Percentiles rank a stretch among this genome's conserved stretches.
These are phyloP conservation scores for Heliconius himera DNA, from an alignment of 1,140 invertebrate species.

Conservation along the genomic window DNA sequence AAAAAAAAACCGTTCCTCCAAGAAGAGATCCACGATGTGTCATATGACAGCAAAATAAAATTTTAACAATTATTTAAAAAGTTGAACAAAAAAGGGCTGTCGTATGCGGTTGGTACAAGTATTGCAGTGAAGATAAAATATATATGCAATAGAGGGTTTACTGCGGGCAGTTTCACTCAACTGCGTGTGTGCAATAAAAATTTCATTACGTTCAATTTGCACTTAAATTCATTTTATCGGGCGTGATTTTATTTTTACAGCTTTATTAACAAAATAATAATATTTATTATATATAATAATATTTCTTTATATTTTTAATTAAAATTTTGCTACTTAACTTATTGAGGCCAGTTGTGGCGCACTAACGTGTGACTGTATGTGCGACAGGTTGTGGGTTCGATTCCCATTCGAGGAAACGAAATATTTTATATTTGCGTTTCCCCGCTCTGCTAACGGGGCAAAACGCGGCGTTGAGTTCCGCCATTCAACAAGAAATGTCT, in stretches of 20 bases:
- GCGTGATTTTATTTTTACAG: constrained; percentile 35
- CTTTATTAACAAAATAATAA: constrained; percentile 25
- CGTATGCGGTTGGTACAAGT: constrained; percentile 1
- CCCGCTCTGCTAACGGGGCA: too few species aligned
- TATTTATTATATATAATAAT: neutral
- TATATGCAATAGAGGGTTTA: constrained; percentile 29
- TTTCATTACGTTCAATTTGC: constrained; percentile 52
- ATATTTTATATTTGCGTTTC: too few species aligned
- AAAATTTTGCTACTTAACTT: neutral
- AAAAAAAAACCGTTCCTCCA: too few species aligned
- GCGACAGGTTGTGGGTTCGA: too few species aligned
- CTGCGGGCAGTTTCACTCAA: constrained; percentile 23
- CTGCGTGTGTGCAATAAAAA: constrained; percentile 49
- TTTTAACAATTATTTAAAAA: neutral
- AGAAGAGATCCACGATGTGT: too few species aligned
- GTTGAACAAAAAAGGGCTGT: neutral
- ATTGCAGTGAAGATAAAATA: constrained; percentile 9
- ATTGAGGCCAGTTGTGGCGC: too few species aligned
- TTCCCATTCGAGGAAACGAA: too few species aligned
- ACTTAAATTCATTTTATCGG: constrained; percentile 49
- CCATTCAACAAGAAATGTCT: too few species aligned
- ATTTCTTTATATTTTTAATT: neutral
- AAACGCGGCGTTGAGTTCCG: too few species aligned
- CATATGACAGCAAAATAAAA: neutral
- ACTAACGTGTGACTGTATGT: too few species aligned